Percentiles rank a stretch among this genome's conserved stretches.
Evolutionary conservation across 2,888 invertebrate genomes (phyloP).

Genomic region (Aethes cnicana): DNA sequence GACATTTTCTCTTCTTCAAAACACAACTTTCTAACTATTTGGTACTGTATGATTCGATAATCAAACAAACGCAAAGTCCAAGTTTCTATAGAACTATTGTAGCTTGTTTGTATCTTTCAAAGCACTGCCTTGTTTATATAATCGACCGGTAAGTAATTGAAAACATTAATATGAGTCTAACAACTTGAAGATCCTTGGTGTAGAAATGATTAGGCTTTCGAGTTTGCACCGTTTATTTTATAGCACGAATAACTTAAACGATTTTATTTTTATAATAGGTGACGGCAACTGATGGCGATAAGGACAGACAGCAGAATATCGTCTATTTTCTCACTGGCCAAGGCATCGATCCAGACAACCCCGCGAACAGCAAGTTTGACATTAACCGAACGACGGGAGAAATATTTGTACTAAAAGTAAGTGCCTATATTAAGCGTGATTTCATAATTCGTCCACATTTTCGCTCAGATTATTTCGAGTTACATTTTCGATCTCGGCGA

Average conservation of each 20-base stretch:
- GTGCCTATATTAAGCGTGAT: constrained; percentile 43
- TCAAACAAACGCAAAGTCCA: constrained; percentile 45
- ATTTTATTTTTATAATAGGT: constrained; percentile 84
- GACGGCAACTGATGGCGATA: constrained; percentile 97
- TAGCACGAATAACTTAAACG: constrained; percentile 4
- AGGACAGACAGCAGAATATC: constrained; percentile 96
- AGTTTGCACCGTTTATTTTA: not conserved
- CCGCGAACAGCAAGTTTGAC: constrained; percentile 97
- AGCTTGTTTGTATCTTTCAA: constrained; percentile 11
- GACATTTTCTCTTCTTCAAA: constrained; percentile 37
- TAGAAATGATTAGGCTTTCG: no score
- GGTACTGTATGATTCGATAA: constrained; percentile 41
- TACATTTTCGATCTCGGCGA: constrained; percentile 7
- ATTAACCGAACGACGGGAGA: constrained; percentile 97
- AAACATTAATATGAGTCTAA: no score
- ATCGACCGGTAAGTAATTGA: constrained; percentile 17
- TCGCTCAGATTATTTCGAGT: not conserved
- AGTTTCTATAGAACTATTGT: constrained; percentile 40
- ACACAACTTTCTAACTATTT: constrained; percentile 36
- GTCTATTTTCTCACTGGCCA: constrained; percentile 97
- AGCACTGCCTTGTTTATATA: not conserved
- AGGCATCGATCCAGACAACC: constrained; percentile 97
- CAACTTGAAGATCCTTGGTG: no score
- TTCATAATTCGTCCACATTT: not conserved
- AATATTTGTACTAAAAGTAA: constrained; percentile 96